Conservation (phyloP, 2,113 vertebrate species). For the Eidolon helvum region DNA sequence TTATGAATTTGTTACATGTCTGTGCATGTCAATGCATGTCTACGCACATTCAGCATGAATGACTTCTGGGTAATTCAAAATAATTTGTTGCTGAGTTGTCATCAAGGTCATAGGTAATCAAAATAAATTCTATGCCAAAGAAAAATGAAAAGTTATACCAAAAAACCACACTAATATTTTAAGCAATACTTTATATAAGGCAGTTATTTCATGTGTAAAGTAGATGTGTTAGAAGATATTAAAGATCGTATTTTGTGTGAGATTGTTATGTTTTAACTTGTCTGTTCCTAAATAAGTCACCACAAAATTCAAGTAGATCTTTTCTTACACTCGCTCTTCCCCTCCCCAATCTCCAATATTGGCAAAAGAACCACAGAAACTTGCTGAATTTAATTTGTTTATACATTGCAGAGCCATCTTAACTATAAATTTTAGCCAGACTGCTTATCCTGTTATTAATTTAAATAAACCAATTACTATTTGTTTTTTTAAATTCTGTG, state of each 20-base stretch:
- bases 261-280: neutral
- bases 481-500: neutral
- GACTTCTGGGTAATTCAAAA: neutral
- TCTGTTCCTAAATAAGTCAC: neutral
- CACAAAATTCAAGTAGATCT: constrained; percentile 15
- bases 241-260: constrained; percentile 8
- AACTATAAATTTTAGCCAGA: neutral
- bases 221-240: neutral
- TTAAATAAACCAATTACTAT: neutral
- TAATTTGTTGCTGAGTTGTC: neutral
- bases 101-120: neutral
- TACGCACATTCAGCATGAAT: neutral
- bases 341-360: neutral
- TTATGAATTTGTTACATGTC: neutral
- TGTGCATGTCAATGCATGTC: neutral
- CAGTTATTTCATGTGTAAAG: neutral
- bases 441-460: neutral
- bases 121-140: neutral
- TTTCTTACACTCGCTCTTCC: neutral
- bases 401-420: neutral
- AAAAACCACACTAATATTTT: neutral
- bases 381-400: constrained; percentile 14
- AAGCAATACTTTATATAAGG: neutral
- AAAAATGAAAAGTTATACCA: neutral
- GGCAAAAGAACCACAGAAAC: neutral